These are phyloP conservation scores for Ctenoplectra terminalis DNA, from an alignment of 1,140 invertebrate species.

Conservation along the genomic window DNA sequence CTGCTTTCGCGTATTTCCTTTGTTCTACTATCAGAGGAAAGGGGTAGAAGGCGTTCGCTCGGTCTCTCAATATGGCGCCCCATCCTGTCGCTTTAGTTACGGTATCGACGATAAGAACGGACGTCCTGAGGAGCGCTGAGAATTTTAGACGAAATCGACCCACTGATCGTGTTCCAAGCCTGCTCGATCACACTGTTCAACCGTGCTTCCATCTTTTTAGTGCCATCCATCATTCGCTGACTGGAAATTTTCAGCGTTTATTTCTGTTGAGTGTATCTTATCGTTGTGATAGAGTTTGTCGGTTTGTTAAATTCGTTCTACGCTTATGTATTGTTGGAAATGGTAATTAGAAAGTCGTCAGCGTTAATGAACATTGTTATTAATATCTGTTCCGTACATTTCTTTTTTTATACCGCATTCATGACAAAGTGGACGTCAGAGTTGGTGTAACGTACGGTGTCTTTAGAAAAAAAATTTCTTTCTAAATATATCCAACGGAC, in stretches of 20 bases:
- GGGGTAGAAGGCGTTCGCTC: constrained; percentile 59
- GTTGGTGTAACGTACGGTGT: too few species aligned
- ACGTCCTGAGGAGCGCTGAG: not conserved
- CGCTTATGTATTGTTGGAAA: not conserved
- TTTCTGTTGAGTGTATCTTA: not conserved
- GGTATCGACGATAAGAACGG: constrained; percentile 48
- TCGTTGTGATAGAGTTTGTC: not conserved
- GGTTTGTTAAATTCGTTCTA: not conserved
- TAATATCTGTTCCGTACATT: not conserved
- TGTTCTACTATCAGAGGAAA: constrained; percentile 68
- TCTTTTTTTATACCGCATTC: not conserved
- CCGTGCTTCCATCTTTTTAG: not conserved
- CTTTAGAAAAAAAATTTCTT: too few species aligned
- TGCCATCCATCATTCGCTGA: not conserved
- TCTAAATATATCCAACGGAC: too few species aligned
- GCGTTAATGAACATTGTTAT: too few species aligned
- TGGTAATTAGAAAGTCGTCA: too few species aligned
- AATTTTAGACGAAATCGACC: constrained; percentile 7
- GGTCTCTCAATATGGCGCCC: constrained; percentile 49
- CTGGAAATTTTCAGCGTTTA: not conserved
- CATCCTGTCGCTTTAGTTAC: constrained; percentile 21
- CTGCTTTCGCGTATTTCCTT: constrained; percentile 65
- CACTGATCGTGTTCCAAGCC: not conserved
- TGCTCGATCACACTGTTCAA: not conserved
- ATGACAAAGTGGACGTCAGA: too few species aligned